A percentile compares a stretch with the other conserved stretches of the same genome.
phyloP scores from a whole-genome alignment of 2,797 vertebrate genomes.

The Rachycentron canadum region DNA sequence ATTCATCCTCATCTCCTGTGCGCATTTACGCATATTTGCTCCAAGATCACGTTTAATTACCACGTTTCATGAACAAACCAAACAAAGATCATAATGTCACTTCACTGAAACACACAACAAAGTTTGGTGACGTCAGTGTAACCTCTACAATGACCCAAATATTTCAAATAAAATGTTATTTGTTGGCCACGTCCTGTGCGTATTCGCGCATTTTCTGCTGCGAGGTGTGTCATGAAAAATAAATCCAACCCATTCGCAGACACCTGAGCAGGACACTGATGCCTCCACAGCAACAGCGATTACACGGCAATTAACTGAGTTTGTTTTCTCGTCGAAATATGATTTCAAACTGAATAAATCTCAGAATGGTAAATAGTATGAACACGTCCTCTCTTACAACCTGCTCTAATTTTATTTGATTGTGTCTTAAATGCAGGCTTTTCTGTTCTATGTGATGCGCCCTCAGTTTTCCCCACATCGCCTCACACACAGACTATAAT shows the following conservation, averaged over 20 bases:
- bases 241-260: not conserved
- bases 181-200: not conserved
- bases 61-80: not conserved
- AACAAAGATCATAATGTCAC: not conserved
- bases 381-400: not conserved
- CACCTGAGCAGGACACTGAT: not conserved
- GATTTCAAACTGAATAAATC: not conserved
- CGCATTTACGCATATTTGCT: not conserved
- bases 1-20: not conserved
- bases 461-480: not conserved
- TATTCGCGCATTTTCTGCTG: not conserved
- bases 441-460: not conserved
- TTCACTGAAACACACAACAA: not conserved
- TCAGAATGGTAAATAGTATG: too few species aligned
- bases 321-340: not conserved
- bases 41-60: fast-evolving
- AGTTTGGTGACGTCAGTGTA: not conserved
- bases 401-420: not conserved
- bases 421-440: not conserved
- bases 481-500: not conserved
- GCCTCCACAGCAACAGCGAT: not conserved
- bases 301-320: not conserved
- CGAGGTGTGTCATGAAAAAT: not conserved
- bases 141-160: not conserved
- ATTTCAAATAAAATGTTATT: not conserved